Conservation (phyloP, 2,888 invertebrate species). For the Germaria angustata region DNA sequence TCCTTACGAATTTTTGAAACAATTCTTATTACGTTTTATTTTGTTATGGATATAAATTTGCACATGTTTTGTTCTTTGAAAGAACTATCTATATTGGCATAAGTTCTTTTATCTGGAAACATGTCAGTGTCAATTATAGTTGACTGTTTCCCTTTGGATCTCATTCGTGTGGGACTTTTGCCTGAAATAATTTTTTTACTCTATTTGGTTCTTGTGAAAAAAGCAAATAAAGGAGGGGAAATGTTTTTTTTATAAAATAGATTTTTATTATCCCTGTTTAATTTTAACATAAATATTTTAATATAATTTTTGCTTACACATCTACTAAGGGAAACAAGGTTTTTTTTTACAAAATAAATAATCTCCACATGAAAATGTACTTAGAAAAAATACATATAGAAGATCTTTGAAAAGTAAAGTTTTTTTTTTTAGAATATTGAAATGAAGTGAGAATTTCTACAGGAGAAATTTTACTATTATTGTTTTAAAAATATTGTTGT, state of each 20-base stretch:
- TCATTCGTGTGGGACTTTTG: too few species aligned
- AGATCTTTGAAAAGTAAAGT: not conserved
- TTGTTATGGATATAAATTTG: too few species aligned
- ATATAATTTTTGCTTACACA: constrained; percentile 13
- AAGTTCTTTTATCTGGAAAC: too few species aligned
- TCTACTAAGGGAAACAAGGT: not conserved
- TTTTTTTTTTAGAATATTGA: not conserved
- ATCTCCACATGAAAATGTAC: constrained; percentile 15
- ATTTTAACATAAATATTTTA: not conserved
- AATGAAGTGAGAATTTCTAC: not conserved
- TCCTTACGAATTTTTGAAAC: not conserved
- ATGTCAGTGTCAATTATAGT: too few species aligned
- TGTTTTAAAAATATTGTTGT: constrained; percentile 58
- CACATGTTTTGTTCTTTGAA: too few species aligned
- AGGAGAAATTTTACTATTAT: constrained; percentile 41
- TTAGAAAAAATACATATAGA: not conserved
- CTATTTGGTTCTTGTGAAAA: too few species aligned
- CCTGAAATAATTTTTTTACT: too few species aligned
- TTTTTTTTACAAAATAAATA: not conserved
- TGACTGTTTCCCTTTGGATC: too few species aligned
- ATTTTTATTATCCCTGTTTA: not conserved
- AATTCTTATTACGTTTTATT: not conserved
- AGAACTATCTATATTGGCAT: too few species aligned
- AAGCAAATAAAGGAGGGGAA: too few species aligned
- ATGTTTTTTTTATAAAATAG: too few species aligned